Evolutionary conservation across 2,888 invertebrate species (phyloP), one percentile per base, ranked within the genome.

Genomic region (Drosophila maculinotata): DNA sequence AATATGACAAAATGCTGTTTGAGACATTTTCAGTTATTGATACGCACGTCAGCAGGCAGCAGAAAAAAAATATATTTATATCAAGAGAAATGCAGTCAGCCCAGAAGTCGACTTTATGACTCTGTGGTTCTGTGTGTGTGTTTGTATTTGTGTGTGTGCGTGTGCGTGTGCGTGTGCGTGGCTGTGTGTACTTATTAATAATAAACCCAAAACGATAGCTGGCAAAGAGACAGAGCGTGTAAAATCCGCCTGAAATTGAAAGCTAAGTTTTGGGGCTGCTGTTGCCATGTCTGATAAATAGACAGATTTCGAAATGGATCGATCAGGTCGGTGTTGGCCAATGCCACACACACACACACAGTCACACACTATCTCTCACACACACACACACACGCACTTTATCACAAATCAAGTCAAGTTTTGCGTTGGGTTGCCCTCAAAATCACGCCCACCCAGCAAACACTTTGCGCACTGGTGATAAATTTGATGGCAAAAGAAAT

Each of bases 1-100:
- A 84, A 85, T 84, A 84, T 84, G 89, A 88, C 89, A 84, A 88
- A 84, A 88, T 88, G 86, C 83, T 84, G 83, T 84, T 84, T 88
- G 89, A 87, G 83, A 84, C 83, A 85, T 89, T 89, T 84, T 87
- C 89, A 88, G 89, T 88, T 88, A 84, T 84, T 84, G 83, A 84
- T 84, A 87, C 89, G 86, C 83, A 66, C 82, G 86, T 73, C 87
- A 80, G 60, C 84, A 79, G 47, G 44, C 47, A 47, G 49, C 45
- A 20, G 63, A 70, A 17, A 30, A 60, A 41, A 58, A 35, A 31
- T n/a, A n/a, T n/a, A n/a, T n/a, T n/a, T n/a, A n/a, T n/a, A 33
- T 23, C 8, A 57, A 17, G 36, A n/a, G 67, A 63, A 69, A 79
- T 83, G 88, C 84, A 87, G 69, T 58, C 52, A 48, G 44, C 44